Base-by-base conservation (phyloP, 2,888 invertebrate genomes). In the Ichneumoninae sp. region DNA sequence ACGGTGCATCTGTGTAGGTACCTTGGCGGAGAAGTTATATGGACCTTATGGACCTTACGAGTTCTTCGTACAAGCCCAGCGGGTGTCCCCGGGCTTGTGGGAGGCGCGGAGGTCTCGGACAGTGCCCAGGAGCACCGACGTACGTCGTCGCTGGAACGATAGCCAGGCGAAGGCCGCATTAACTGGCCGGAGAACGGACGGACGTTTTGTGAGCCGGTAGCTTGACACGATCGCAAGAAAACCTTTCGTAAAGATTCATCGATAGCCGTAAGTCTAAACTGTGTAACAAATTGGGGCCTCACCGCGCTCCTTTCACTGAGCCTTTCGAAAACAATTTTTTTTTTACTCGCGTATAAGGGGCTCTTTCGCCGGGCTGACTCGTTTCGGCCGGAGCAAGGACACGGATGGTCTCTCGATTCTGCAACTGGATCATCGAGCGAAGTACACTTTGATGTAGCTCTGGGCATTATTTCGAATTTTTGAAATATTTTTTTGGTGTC, bases 61-160 rank as follows among this genome's bases (percentile, higher is more conserved):
- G 44, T 30, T 73, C 57, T 47, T 60, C 60, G 65, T 75, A 75
- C 30, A n/a, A 30, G 50, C 75, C 75, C 75, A 65, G 65, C 75
- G 75, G 75, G 75, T 33, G 65, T 66, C 65, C 52, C 22, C 26
- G 63, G 16, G 36, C 50, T 66, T 65, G 47, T 66, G 65, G 65
- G 63, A 75, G 33, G 47, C 65, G 75, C 36, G 22, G 65, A 33
- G 30, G 50, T 63, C 50, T 33, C 50, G 13, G 50, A 44, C 63
- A 19, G 50, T 52, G 36, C 65, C 47, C 75, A 36, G 75, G 36
- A 75, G 75, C 75, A 66, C 36, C 65, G 65, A 66, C 50, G 50
- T 65, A n/a, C 75, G 65, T 73, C 73, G 60, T 75, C 75, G 19
- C 13, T 47, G 13, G 52, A 65, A 75, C 52, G 63, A 63, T 63